phyloP scores from a whole-genome alignment of 2,797 vertebrate genomes.

The Poecilia gillii region DNA sequence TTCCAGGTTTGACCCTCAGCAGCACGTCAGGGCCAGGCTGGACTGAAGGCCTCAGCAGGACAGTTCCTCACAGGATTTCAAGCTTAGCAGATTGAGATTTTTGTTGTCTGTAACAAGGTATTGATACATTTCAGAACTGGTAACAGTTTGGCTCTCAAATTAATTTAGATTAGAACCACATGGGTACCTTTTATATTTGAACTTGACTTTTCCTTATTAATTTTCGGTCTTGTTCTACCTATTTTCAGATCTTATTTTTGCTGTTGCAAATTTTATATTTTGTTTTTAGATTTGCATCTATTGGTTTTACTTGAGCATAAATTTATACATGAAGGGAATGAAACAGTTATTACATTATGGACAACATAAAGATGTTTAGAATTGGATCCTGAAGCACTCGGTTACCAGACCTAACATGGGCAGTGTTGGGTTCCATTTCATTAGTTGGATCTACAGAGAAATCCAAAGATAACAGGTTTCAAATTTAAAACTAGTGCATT shows the following conservation, averaged over 20 bases:
- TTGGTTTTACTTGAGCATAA: not conserved
- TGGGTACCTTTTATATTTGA: not conserved
- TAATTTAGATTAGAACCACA: not conserved
- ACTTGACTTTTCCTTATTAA: not conserved
- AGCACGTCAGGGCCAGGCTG: not conserved
- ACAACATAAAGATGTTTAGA: not conserved
- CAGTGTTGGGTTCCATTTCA: not conserved
- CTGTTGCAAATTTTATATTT: not conserved
- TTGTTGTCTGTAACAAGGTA: not conserved
- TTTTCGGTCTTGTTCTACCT: not conserved
- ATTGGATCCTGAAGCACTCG: not conserved
- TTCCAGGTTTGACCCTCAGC: not conserved
- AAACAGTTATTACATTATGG: not conserved
- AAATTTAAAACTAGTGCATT: not conserved
- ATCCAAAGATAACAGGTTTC: not conserved
- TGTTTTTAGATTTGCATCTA: not conserved
- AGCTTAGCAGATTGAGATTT: not conserved
- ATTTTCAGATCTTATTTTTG: not conserved
- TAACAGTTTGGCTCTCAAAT: not conserved
- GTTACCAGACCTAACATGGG: not conserved
- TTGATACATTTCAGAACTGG: not conserved
- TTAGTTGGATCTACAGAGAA: not conserved
- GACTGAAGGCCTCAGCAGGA: not conserved
- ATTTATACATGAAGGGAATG: not conserved
- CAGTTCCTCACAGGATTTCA: not conserved